Evolutionary conservation across 2,113 vertebrate genomes (phyloP), one percentile per base, ranked within the genome.

Genomic region (Crotalus tigris): DNA sequence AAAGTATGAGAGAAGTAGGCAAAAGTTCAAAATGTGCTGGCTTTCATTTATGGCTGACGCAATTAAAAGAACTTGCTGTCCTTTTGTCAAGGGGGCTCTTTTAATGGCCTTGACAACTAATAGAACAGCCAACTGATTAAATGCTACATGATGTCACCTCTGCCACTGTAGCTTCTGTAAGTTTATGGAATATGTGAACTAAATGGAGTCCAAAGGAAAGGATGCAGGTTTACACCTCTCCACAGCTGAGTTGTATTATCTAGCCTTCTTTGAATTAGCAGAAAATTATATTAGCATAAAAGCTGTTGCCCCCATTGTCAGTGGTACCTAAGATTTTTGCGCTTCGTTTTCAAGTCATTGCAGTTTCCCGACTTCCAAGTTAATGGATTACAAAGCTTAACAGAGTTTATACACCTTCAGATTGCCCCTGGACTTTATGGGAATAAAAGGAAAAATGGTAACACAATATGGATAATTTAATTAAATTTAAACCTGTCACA

Each of bases 21-120:
- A 94, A 94, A 92, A 95, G 93, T 87, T 93, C 88, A 95, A 61
- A 61, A 75, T 93, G 91, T 86, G 29, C 51, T 81, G 51, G 29
- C 85, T 93, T 94, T 86, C 92, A 90, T 57, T n/a, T 90, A 21
- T 0, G 5, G 53, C 21, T 85, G 87, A 92, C 64, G 1, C 53
- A 64, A 0, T 88, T 87, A 92, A 96, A 49, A 81, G 9, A 85
- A 91, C 81, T 69, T 85, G 44, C 75, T 86, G 55, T 49, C 51
- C 21, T 90, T 86, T 85, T 53, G 26, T 86, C 53, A 90, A 49
- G 8, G 21, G 75, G 5, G 26, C 19, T 90, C 75, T 46, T 46
- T 54, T 57, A 61, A 46, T 29, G 5, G 75, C 58, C 55, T 64
- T 90, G 81, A 29, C n/a, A 69, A n/a, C 58, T 61, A 53, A 59